These are phyloP conservation scores for Apostichopus japonicus DNA, from an alignment of 35 echinoderm and acorn worm species.

Conservation along the genomic window DNA sequence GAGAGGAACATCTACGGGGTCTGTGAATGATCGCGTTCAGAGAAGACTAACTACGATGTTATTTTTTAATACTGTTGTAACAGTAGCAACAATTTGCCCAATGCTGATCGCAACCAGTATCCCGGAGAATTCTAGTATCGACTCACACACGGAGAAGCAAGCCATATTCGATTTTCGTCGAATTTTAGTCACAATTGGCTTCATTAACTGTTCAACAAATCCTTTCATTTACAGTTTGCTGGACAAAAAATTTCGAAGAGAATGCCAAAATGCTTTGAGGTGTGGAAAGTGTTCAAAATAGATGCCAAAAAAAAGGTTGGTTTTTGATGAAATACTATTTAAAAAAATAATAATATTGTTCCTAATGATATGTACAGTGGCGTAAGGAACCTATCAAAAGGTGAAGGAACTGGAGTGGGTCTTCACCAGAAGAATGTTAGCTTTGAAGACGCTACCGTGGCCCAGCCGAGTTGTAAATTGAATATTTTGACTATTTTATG, in stretches of 20 bases:
- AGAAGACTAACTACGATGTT: constrained; percentile 27
- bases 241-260: constrained; percentile 41
- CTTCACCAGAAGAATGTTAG: too few species aligned
- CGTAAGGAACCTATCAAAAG: too few species aligned
- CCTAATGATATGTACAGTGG: too few species aligned
- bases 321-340: background rate
- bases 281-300: background rate
- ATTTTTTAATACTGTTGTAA: background rate
- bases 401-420: too few species aligned
- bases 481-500: too few species aligned
- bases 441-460: too few species aligned
- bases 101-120: background rate
- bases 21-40: background rate
- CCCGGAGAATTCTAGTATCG: background rate
- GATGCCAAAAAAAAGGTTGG: background rate
- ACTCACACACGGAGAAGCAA: background rate
- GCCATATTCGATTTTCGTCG: background rate
- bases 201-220: constrained; percentile 37
- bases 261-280: constrained; percentile 4
- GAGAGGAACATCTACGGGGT: too few species aligned
- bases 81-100: background rate
- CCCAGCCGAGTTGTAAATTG: too few species aligned
- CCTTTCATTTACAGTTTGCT: constrained; percentile 37
- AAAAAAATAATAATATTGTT: too few species aligned
- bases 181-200: background rate